Evolutionary conservation across 1,140 invertebrate species (phyloP).

Genomic region (Drosophila pandora): DNA sequence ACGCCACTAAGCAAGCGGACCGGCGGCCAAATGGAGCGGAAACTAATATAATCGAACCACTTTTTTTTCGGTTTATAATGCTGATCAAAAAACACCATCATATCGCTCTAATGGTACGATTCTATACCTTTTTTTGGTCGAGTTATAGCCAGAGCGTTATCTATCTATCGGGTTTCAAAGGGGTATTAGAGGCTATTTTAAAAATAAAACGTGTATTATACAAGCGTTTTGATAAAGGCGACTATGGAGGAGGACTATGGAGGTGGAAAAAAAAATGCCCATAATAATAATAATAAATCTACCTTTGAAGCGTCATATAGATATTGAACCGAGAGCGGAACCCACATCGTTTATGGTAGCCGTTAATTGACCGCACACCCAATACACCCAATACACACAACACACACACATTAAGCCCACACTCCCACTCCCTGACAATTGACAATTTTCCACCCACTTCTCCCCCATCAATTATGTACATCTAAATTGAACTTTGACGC

Average conservation of each 20-base stretch:
- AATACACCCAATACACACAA: not conserved
- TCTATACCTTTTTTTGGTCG: constrained; percentile 7
- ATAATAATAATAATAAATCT: constrained; percentile 26
- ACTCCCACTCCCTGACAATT: not conserved
- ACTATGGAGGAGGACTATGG: constrained; percentile 3
- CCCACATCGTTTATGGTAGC: constrained; percentile 26
- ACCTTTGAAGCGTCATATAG: constrained; percentile 50
- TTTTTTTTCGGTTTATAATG: constrained; percentile 24
- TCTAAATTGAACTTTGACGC: constrained; percentile 77
- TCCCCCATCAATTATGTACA: constrained; percentile 68
- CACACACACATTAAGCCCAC: not conserved
- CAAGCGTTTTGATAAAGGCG: constrained; percentile 61
- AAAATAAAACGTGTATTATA: constrained; percentile 73
- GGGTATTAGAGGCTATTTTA: constrained; percentile 59
- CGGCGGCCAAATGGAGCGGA: constrained; percentile 29
- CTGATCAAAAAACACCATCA: not conserved
- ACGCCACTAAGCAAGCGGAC: not conserved
- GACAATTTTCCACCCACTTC: constrained; percentile 24
- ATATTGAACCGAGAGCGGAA: constrained; percentile 22
- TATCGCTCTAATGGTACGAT: constrained; percentile 9
- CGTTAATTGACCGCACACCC: constrained; percentile 29
- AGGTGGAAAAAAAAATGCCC: not conserved
- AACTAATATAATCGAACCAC: constrained; percentile 42
- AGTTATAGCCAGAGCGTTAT: constrained; percentile 16
- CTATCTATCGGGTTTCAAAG: constrained; percentile 19